A percentile compares a stretch with the other conserved stretches of the same genome.
phyloP scores from a whole-genome alignment of 2,888 invertebrate genomes.

The Drosophila eohydei region DNA sequence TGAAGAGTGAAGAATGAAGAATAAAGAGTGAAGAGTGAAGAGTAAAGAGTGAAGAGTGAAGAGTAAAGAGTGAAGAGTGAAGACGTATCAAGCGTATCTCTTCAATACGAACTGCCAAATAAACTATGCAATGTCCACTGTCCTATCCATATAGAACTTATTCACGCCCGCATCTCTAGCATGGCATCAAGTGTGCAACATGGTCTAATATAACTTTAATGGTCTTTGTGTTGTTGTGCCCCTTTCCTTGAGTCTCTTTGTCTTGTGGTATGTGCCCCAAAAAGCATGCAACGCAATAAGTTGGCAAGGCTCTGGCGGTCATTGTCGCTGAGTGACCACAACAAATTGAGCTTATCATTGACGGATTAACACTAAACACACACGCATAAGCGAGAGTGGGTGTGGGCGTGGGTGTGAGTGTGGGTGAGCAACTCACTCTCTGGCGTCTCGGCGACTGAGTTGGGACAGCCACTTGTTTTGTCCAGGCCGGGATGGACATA shows the following conservation, averaged over 20 bases:
- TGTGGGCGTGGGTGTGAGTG: constrained; percentile 3
- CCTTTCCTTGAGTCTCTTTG: background rate
- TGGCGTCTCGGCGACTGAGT: background rate
- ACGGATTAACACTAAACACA: constrained; percentile 81
- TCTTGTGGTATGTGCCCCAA: constrained; percentile 5
- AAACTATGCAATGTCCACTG: background rate
- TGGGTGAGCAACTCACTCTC: constrained; percentile 5
- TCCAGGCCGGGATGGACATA: constrained; percentile 42
- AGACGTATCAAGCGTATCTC: background rate
- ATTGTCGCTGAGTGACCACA: constrained; percentile 78
- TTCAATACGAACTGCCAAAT: background rate
- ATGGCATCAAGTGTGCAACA: constrained; percentile 12
- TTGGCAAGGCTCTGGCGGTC: constrained; percentile 39
- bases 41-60: too few relatives aligned
- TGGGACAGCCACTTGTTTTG: constrained; percentile 51
- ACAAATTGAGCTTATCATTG: constrained; percentile 82
- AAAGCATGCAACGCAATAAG: constrained; percentile 61
- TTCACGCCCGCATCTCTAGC: constrained; percentile 58
- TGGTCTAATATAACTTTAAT: constrained; percentile 71
- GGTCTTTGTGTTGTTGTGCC: constrained; percentile 42
- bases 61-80: too few relatives aligned
- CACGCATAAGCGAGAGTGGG: constrained; percentile 36
- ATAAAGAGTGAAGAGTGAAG: too few relatives aligned
- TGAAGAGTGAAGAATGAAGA: too few relatives aligned
- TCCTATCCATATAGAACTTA: background rate